These are phyloP conservation scores for Mesocricetus auratus DNA, from an alignment of 2,113 vertebrate genomes.

Conservation along the genomic window DNA sequence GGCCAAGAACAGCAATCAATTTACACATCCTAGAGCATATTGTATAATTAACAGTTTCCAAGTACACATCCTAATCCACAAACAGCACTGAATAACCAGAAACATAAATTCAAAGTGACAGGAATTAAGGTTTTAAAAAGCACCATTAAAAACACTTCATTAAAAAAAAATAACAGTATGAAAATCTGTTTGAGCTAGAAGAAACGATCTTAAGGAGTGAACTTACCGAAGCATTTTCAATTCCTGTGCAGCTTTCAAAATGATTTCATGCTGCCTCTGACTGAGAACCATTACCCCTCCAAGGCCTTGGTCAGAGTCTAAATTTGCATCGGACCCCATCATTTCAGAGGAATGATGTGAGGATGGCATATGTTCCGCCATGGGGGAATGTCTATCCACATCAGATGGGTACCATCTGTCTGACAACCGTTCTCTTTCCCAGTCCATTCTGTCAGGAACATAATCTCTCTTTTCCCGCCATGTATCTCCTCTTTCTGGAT, in stretches of 20 bases:
- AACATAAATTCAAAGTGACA: constrained; percentile 64
- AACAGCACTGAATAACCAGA: constrained; percentile 46
- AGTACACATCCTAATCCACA: constrained; percentile 16
- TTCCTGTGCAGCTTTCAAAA: constrained; percentile 99
- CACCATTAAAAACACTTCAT: constrained; percentile 50
- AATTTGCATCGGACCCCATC: constrained; percentile 85
- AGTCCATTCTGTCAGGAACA: constrained; percentile 89
- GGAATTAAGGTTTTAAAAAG: constrained; percentile 61
- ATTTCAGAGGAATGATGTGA: constrained; percentile 87
- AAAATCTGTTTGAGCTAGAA: constrained; percentile 67
- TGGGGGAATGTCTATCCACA: constrained; percentile 86
- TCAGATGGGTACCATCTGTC: constrained; percentile 89
- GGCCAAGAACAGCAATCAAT: constrained; percentile 35
- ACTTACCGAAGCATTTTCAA: constrained; percentile 98
- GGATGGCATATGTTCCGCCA: constrained; percentile 87
- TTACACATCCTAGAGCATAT: constrained; percentile 47
- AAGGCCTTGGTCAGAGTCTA: constrained; percentile 87
- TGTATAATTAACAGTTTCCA: constrained; percentile 55
- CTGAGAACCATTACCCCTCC: constrained; percentile 96
- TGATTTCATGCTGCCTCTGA: constrained; percentile 98
- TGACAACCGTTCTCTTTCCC: constrained; percentile 91
- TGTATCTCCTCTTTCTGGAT: constrained; percentile 89
- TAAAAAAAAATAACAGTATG: constrained; percentile 58
- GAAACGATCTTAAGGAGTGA: constrained; percentile 76
- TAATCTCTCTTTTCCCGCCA: constrained; percentile 90